Evolutionary conservation across 2,888 invertebrate species (phyloP), one percentile per base, ranked within the genome.

Genomic region (Seira ritae): DNA sequence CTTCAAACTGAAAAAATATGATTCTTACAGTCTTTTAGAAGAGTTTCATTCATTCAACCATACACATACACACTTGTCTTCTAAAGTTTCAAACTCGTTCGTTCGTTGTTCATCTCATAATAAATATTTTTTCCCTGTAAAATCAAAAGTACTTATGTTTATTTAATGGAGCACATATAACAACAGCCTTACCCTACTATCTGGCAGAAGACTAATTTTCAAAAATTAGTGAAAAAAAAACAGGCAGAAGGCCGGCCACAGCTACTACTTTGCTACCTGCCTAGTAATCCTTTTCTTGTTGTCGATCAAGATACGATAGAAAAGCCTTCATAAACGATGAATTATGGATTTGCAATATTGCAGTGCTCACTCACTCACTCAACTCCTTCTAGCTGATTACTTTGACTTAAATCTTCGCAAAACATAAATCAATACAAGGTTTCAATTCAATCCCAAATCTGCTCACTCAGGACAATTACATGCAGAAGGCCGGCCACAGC

Each of bases 271-370:
- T 15, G 17, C 12, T 67, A 24, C 31, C 31, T 31, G 4, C 17
- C 10, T 3, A 62, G 20, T 10, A 19, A 46, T 70, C 70, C 70
- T 70, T 42, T 15, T 20, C 66, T 31, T 68, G 20, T 70, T 70
- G 70, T 70, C 70, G 70, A 55, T 71, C 71, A 71, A 42, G 15
- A 46, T 50, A n/a, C 50, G n/a, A n/a, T n/a, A n/a, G n/a, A n/a
- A 50, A 50, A 31, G 3, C 31, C 2, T 15, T 50, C 50, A 50
- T 50, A 15, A 50, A 20, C 22, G 71, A 71, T 50, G 55, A 71
- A 55, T 19, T 71, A 71, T 71, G 71, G 22, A 23, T 12, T 42
- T 69, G 67, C 67, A 67, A 71, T 15, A 37, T 69, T 31, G 8
- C 42, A 70, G 20, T 67, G 17, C 12, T 72, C 72, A 74, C 37